Conservation (phyloP, 2,888 invertebrate genomes). For the Drosophila neonasuta region DNA sequence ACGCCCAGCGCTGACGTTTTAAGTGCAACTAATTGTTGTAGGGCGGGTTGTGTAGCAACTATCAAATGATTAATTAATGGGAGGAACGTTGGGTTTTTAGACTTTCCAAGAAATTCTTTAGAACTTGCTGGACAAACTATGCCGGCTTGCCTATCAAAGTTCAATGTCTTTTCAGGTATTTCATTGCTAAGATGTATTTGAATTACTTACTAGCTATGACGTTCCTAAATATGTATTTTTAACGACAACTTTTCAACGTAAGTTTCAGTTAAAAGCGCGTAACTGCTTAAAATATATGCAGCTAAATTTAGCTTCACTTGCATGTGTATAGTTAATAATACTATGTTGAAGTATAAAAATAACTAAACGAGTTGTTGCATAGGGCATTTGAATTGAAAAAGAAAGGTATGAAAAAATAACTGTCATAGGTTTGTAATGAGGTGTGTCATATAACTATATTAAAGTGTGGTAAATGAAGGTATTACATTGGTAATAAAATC, state of each 20-base stretch:
- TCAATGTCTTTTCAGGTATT: constrained; percentile 23
- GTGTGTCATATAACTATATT: no score
- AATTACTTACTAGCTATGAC: background rate
- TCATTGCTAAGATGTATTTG: no score
- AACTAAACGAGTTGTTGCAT: no score
- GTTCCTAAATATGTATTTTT: constrained; percentile 5
- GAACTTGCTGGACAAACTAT: constrained; percentile 1
- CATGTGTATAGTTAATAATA: background rate
- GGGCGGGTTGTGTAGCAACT: constrained; percentile 2
- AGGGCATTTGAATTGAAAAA: no score
- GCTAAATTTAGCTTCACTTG: background rate
- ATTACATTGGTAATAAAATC: no score
- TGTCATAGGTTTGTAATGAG: no score
- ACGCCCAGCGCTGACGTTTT: constrained; percentile 26
- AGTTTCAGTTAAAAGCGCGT: background rate
- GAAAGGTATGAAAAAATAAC: no score
- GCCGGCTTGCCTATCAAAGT: constrained; percentile 10
- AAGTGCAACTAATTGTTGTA: constrained; percentile 37
- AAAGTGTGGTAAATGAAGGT: no score
- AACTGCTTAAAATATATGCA: no score
- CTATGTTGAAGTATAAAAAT: no score
- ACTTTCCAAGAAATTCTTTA: constrained; percentile 1
- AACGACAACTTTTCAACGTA: background rate
- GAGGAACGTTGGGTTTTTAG: background rate
- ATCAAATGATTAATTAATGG: constrained; percentile 32